Evolutionary conservation across 2,113 vertebrate species (phyloP).

Genomic region (Mesitornis unicolor): DNA sequence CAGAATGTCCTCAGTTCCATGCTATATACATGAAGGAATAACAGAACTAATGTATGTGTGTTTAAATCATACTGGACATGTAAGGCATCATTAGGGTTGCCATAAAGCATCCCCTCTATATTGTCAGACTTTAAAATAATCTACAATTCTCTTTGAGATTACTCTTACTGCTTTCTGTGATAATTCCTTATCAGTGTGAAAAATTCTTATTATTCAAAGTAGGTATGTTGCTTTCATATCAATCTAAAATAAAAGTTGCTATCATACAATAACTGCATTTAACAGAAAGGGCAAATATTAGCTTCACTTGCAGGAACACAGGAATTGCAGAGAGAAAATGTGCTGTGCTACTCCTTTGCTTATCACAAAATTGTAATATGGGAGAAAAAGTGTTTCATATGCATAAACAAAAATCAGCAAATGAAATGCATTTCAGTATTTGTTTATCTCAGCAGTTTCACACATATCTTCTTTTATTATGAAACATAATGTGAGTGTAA

Average conservation of each 20-base stretch:
- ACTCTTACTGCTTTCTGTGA: neutral
- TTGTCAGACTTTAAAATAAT: neutral
- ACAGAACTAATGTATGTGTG: neutral
- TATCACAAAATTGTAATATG: neutral
- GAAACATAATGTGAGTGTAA: conserved; percentile 7
- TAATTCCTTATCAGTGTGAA: neutral
- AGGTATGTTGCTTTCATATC: neutral
- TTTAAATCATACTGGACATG: neutral
- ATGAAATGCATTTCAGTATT: neutral
- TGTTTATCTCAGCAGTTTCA: conserved; percentile 14
- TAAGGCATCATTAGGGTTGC: neutral
- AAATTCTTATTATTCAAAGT: neutral
- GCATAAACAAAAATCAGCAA: neutral
- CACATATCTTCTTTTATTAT: neutral
- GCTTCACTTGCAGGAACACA: neutral
- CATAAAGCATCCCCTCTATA: neutral
- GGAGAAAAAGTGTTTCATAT: neutral
- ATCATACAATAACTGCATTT: neutral
- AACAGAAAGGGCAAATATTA: neutral
- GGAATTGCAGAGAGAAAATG: neutral
- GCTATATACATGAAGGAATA: neutral
- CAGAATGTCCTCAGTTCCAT: neutral
- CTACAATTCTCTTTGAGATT: neutral
- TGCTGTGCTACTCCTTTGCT: neutral
- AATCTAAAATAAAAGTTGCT: neutral